phyloP scores from a whole-genome alignment of 2,797 vertebrate species.

The Neoniphon sammara region DNA sequence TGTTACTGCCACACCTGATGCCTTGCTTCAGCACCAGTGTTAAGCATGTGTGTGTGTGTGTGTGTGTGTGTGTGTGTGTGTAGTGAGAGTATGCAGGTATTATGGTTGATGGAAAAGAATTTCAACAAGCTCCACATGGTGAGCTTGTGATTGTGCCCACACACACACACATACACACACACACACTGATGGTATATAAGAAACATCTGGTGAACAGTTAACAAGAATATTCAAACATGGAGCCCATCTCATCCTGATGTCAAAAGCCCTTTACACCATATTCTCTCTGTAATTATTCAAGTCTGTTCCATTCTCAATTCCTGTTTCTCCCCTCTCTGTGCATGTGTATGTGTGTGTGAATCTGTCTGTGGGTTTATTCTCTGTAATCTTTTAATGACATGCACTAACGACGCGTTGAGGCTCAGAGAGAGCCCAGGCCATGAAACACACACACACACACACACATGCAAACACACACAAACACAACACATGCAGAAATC shows the following conservation, averaged over 20 bases:
- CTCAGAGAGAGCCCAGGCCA: constrained; percentile 66
- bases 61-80: constrained; percentile 7
- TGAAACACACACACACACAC: constrained; percentile 34
- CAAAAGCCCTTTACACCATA: constrained; percentile 39
- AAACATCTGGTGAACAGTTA: constrained; percentile 54
- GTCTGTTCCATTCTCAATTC: constrained; percentile 23
- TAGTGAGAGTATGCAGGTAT: constrained; percentile 9
- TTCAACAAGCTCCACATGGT: constrained; percentile 35
- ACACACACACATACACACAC: constrained; percentile 7
- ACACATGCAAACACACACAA: constrained; percentile 9
- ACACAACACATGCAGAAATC: constrained; percentile 17
- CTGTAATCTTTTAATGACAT: constrained; percentile 83
- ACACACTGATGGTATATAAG: constrained; percentile 25
- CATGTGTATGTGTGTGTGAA: constrained; percentile 34
- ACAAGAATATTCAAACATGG: constrained; percentile 35
- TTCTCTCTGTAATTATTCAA: constrained; percentile 54
- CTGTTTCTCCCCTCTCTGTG: constrained; percentile 7
- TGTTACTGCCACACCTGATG: constrained; percentile 45
- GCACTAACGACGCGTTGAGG: constrained; percentile 72
- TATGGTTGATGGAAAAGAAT: constrained; percentile 24
- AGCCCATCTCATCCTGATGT: constrained; percentile 45
- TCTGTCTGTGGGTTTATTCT: constrained; percentile 71
- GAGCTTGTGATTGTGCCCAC: constrained; percentile 31
- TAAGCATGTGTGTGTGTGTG: constrained; percentile 29
- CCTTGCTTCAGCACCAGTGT: constrained; percentile 4